Conservation (phyloP, 2,797 vertebrate species). For the Sebastes goodei region DNA sequence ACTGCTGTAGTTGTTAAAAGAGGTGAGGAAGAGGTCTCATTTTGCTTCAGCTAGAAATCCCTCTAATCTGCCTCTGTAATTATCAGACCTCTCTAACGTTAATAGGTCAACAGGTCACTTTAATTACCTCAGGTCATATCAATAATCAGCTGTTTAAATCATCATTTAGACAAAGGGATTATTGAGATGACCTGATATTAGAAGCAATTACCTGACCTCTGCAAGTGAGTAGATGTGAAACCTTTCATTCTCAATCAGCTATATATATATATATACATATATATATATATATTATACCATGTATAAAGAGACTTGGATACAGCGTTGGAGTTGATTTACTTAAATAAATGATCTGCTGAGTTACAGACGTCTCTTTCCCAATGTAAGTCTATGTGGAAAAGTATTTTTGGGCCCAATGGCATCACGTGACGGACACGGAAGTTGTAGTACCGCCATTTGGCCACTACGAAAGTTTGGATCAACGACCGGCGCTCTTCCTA, state of each 20-base stretch:
- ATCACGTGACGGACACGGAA: too few relatives aligned
- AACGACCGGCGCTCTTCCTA: too few relatives aligned
- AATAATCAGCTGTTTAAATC: conserved; percentile 35
- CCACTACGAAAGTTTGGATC: too few relatives aligned
- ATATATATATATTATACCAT: background rate
- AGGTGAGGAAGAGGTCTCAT: conserved; percentile 10
- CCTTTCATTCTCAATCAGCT: background rate
- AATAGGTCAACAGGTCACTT: conserved; percentile 36
- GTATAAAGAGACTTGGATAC: too few relatives aligned
- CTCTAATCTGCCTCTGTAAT: conserved; percentile 25
- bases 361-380: too few relatives aligned
- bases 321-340: too few relatives aligned
- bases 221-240: background rate
- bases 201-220: background rate
- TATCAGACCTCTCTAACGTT: background rate
- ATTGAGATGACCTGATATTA: conserved; percentile 42
- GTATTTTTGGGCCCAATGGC: too few relatives aligned
- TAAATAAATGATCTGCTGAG: too few relatives aligned
- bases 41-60: background rate
- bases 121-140: conserved; percentile 36
- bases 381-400: too few relatives aligned
- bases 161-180: conserved; percentile 34
- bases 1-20: conserved; percentile 23
- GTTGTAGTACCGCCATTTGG: too few relatives aligned
- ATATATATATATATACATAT: too few relatives aligned